A percentile compares a stretch with the other conserved stretches of the same genome.
Conservation (phyloP, 2,888 invertebrate species). For the Choristoneura rosaceana region DNA sequence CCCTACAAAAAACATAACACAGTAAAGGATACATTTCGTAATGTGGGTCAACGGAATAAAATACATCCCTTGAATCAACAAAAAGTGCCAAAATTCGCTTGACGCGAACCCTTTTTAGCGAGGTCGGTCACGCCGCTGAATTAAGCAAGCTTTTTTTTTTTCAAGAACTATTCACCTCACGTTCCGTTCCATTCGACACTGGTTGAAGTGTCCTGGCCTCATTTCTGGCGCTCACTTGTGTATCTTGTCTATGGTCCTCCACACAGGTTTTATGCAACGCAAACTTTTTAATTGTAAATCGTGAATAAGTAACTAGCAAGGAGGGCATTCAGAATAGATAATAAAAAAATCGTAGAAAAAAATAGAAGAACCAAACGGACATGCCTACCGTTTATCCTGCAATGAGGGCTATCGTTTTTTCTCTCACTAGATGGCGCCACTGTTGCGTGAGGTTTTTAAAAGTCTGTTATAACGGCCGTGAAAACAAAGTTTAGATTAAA, state of each 20-base stretch:
- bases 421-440: too few species aligned
- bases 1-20: neutral
- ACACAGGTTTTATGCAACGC: slow-evolving; percentile 27
- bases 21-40: slow-evolving; percentile 5
- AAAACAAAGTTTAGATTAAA: too few species aligned
- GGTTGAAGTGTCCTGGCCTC: slow-evolving; percentile 36
- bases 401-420: too few species aligned
- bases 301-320: neutral
- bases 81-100: slow-evolving; percentile 22
- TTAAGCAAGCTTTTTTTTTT: slow-evolving; percentile 34
- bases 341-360: too few species aligned
- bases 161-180: slow-evolving; percentile 37
- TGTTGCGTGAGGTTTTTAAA: too few species aligned
- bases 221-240: slow-evolving; percentile 30
- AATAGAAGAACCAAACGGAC: too few species aligned
- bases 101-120: slow-evolving; percentile 31
- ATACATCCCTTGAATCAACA: slow-evolving; percentile 12
- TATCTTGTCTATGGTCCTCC: slow-evolving; percentile 24
- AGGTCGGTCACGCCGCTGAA: slow-evolving; percentile 23
- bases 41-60: slow-evolving; percentile 31
- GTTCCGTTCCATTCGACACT: slow-evolving; percentile 34
- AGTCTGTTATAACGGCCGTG: too few species aligned
- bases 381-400: too few species aligned
- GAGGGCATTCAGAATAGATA: neutral
- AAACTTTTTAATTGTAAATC: slow-evolving; percentile 16